A percentile compares a stretch with the other conserved stretches of the same genome.
phyloP scores from a whole-genome alignment of 2,888 invertebrate species.

The Venustoraphidia nigricollis region DNA sequence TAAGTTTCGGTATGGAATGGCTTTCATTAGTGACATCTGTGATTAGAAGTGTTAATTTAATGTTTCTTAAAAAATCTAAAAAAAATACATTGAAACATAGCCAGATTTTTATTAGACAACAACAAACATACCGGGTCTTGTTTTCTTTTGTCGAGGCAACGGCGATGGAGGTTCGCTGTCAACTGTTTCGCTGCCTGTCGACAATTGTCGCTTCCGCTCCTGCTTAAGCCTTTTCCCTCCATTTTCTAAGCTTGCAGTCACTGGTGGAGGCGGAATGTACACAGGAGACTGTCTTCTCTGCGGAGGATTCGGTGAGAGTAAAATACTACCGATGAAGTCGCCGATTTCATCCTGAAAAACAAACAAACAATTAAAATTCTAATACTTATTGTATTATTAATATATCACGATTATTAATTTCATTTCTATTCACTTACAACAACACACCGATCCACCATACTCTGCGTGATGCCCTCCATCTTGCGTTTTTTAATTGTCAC shows the following conservation, averaged over 20 bases:
- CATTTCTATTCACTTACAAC: constrained; percentile 29
- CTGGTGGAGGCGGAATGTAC: constrained; percentile 19
- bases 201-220: constrained; percentile 34
- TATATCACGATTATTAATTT: too few species aligned
- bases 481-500: constrained; percentile 53
- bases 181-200: constrained; percentile 28
- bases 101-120: constrained; percentile 10
- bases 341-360: constrained; percentile 42
- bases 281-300: constrained; percentile 28
- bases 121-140: constrained; percentile 22
- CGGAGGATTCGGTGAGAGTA: constrained; percentile 40
- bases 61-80: constrained; percentile 10
- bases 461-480: constrained; percentile 61
- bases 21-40: neutral
- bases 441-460: constrained; percentile 63
- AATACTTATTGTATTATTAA: neutral
- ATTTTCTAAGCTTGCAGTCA: constrained; percentile 15
- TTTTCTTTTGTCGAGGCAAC: constrained; percentile 23
- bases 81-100: too few species aligned
- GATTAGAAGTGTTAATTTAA: neutral
- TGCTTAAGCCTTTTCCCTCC: constrained; percentile 17
- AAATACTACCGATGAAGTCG: constrained; percentile 43
- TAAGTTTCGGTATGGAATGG: too few species aligned
- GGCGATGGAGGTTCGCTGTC: constrained; percentile 35
- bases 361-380: neutral